Evolutionary conservation across 2,113 vertebrate genomes (phyloP), one percentile per base, ranked within the genome.

Genomic region (Taxidea taxus): DNA sequence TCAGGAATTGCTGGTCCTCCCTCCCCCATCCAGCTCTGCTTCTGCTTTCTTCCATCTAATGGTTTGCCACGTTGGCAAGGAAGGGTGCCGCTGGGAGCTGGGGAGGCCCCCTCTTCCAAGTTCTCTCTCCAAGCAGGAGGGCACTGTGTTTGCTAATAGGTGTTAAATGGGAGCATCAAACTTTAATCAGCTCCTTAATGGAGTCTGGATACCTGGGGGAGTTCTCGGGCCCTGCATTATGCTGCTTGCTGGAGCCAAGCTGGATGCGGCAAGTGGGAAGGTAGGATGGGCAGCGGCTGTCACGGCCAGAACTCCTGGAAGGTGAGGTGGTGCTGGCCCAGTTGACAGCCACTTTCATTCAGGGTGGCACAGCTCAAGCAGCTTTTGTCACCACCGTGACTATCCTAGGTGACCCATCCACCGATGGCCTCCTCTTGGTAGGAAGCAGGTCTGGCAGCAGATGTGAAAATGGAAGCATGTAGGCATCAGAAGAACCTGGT

Each of bases 121-220:
- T 98, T 97, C 96, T 83, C 58, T 68, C 0, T 66, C 0, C 27
- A 95, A 0, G 51, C 91, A 95, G 94, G 97, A 98, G 98, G 97
- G 97, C 98, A 96, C 96, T 49, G 25, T 25, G 91, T 97, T 98
- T 95, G 97, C 98, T 99, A 99, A 99, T 98, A 99, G 96, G 98
- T 98, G 98, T 99, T 98, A 98, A 99, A 98, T 98, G 97, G 97
- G 97, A 94, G 96, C 98, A 98, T 99, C 98, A 98, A 98, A 98
- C 97, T 99, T 99, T 99, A 98, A 99, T 99, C 98, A 98, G 98
- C 66, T 72, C 96, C 98, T 98, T 99, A 98, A 99, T 98, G 98
- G 97, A 97, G 97, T 91, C 2, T 94, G 96, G 3, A 2, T 90
- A 62, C 98, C 95, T 92, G 95, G 54, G 95, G 98, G 98, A 97